Evolutionary conservation across 2,113 vertebrate species (phyloP).

Genomic region (Phrynocephalus versicolor): DNA sequence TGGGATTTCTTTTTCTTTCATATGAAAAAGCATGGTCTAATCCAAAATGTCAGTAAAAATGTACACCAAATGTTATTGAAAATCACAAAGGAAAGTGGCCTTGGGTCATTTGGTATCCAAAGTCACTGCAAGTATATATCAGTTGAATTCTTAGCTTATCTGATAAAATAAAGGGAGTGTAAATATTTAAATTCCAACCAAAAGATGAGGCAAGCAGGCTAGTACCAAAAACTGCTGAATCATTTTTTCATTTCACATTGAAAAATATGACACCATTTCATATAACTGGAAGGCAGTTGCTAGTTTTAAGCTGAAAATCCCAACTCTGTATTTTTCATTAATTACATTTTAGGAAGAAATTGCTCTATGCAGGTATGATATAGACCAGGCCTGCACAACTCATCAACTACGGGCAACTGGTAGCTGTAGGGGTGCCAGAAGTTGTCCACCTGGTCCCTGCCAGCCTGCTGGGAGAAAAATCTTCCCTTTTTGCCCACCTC

Average conservation of each 20-base stretch:
- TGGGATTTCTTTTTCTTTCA: background rate
- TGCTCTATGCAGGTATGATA: background rate
- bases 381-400: too few species aligned
- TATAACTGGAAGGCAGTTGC: background rate
- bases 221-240: background rate
- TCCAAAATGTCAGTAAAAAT: slow-evolving; percentile 29
- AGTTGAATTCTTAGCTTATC: slow-evolving; percentile 6
- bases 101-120: slow-evolving; percentile 37
- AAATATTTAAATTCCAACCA: background rate
- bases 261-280: background rate
- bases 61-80: slow-evolving; percentile 6
- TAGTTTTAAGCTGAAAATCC: background rate
- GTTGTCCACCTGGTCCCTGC: too few species aligned
- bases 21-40: background rate
- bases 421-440: too few species aligned
- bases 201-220: background rate
- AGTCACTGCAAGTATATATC: slow-evolving; percentile 14
- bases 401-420: too few species aligned
- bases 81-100: background rate
- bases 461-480: too few species aligned
- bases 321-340: background rate
- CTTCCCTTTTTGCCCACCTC: too few species aligned
- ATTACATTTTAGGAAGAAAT: background rate
- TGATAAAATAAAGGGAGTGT: background rate
- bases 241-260: background rate